A percentile compares a stretch with the other conserved stretches of the same genome.
These are phyloP conservation scores for Apostichopus leukothele DNA, from an alignment of 53 echinoderm and acorn worm genomes.

Conservation along the genomic window DNA sequence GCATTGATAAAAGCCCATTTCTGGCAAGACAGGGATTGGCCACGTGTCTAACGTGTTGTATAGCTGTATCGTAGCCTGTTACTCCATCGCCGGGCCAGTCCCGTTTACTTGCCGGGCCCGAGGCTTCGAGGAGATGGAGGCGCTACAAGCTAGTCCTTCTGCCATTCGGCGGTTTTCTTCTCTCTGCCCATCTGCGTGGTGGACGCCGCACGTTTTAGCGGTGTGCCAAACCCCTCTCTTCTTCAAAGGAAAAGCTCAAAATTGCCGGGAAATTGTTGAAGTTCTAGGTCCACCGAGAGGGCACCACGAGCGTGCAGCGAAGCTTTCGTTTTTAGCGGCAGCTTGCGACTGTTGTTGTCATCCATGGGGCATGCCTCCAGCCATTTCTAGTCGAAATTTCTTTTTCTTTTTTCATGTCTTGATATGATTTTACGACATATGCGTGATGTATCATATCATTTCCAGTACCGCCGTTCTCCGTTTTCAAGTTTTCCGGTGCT, in stretches of 20 bases:
- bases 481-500: conserved; percentile 22
- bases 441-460: conserved; percentile 26
- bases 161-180: conserved; percentile 5
- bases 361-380: conserved; percentile 39
- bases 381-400: conserved; percentile 31
- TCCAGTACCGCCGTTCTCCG: conserved; percentile 1
- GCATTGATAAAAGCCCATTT: conserved; percentile 50
- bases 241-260: conserved; percentile 13
- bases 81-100: conserved; percentile 33
- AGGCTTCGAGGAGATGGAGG: conserved; percentile 32
- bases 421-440: conserved; percentile 39
- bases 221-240: conserved; percentile 33
- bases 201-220: conserved; percentile 49
- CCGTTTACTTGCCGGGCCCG: conserved; percentile 49
- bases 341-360: conserved; percentile 32
- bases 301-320: conserved; percentile 29
- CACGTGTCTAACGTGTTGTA: conserved; percentile 39
- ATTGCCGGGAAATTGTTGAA: conserved; percentile 21
- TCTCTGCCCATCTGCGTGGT: conserved; percentile 41
- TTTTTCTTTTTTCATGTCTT: conserved; percentile 2
- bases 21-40: conserved; percentile 43
- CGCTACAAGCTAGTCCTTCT: conserved; percentile 12
- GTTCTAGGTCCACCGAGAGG: conserved; percentile 43
- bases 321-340: conserved; percentile 30
- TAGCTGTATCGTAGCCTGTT: conserved; percentile 21